These are phyloP conservation scores for Sebastes taczanowskii DNA, from an alignment of 2,797 vertebrate species.

Conservation along the genomic window DNA sequence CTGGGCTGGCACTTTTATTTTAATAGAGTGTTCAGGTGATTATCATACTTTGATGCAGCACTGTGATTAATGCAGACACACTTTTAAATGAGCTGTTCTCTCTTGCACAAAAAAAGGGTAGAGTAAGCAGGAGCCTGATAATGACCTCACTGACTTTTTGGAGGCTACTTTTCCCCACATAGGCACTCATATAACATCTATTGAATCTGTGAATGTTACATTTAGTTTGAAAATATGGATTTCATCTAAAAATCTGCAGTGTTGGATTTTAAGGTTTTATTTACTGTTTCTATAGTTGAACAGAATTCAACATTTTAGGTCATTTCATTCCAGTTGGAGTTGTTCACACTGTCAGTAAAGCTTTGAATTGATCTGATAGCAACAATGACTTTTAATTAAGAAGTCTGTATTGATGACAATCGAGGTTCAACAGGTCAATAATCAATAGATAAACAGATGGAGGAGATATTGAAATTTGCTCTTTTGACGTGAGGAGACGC, in stretches of 20 bases:
- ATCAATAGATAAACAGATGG: slow-evolving; percentile 33
- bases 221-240: slow-evolving; percentile 9
- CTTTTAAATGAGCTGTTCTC: slow-evolving; percentile 91
- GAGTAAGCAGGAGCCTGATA: slow-evolving; percentile 88
- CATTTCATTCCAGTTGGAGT: background rate
- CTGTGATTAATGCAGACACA: slow-evolving; percentile 99
- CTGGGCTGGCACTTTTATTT: slow-evolving; percentile 98
- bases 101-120: slow-evolving; percentile 71
- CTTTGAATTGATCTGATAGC: slow-evolving; percentile 12
- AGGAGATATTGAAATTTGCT: slow-evolving; percentile 17
- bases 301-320: background rate
- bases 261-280: background rate
- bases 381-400: slow-evolving; percentile 28
- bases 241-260: background rate
- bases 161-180: slow-evolving; percentile 5
- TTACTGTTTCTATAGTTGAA: background rate
- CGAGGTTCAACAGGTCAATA: background rate
- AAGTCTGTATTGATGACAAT: slow-evolving; percentile 20
- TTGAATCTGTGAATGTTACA: background rate
- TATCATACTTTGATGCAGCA: slow-evolving; percentile 96
- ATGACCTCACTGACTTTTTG: slow-evolving; percentile 86
- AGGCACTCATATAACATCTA: background rate
- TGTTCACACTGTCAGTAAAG: background rate
- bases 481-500: background rate
- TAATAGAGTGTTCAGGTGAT: slow-evolving; percentile 99